Evolutionary conservation across 2,797 vertebrate species (phyloP).

Genomic region (Pempheris klunzingeri): DNA sequence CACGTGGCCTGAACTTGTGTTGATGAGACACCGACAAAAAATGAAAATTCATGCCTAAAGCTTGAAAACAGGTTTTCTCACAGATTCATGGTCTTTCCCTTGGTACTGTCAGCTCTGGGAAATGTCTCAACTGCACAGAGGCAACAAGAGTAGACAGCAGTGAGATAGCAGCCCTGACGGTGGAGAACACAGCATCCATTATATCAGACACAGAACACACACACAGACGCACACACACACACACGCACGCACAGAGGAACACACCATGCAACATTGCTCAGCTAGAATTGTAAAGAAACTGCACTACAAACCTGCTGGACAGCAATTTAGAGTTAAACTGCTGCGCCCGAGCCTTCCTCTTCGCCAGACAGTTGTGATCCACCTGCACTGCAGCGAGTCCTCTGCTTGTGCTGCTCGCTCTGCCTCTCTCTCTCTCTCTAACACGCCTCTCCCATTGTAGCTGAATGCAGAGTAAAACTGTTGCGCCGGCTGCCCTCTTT

Average conservation of each 20-base stretch:
- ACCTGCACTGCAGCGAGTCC: conserved; percentile 79
- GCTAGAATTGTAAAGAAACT: conserved; percentile 8
- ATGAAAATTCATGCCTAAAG: neutral
- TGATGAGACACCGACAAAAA: neutral
- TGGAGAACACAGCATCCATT: conserved; percentile 53
- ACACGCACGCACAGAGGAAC: neutral
- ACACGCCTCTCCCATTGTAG: conserved; percentile 72
- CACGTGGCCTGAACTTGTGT: neutral
- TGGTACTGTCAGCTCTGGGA: conserved; percentile 17
- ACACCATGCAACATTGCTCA: conserved; percentile 5
- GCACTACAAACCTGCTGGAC: conserved; percentile 70
- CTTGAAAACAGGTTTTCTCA: neutral
- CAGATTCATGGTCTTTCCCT: neutral
- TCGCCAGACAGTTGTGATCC: conserved; percentile 62
- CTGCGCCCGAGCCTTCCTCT: conserved; percentile 51
- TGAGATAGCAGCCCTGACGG: conserved; percentile 39
- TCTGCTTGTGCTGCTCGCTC: conserved; percentile 33
- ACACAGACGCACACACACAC: conserved; percentile 3
- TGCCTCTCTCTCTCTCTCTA: conserved; percentile 51
- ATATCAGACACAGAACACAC: conserved; percentile 31
- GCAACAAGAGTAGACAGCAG: conserved; percentile 34
- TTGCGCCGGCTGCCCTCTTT: conserved; percentile 61
- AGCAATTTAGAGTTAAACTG: conserved; percentile 7
- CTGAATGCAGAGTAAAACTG: conserved; percentile 62
- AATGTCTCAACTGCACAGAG: conserved; percentile 33